Evolutionary conservation across 2,113 vertebrate species (phyloP), one percentile per base, ranked within the genome.

Genomic region (Anser brachyrhynchus): DNA sequence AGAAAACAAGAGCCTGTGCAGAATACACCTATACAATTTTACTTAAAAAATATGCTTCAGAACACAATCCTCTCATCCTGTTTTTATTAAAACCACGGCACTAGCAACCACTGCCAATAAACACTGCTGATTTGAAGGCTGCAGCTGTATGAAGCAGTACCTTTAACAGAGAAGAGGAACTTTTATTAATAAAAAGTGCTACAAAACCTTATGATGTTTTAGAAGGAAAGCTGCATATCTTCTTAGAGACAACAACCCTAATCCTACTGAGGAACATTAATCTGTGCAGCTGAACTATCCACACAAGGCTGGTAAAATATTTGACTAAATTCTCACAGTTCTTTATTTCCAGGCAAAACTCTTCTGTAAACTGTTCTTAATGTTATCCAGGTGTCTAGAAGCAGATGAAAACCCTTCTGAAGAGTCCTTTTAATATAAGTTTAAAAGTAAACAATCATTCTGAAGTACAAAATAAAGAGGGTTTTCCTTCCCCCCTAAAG

Each of bases 261-360:
- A 95, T 95, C 84, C 90, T 89, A 61, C 80, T 67, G 73, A 84
- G 87, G 62, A 92, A 43, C 28, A 79, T 89, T 79, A 19, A 26
- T 89, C 79, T 91, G 54, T 3, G 2, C 16, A 76, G 73, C 77
- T 92, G 84, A 90, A 73, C 51, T 62, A 83, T 51, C 51, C 77
- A 74, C 49, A 72, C 16, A 87, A 89, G 39, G 14, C 49, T 89
- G 41, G 77, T 44, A 90, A 93, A 97, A 94, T 93, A 87, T 94
- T 94, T 96, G 70, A 87, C 83, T 93, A 85, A 96, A 91, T 95
- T 90, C 91, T 93, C 80, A 91, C 51, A 93, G 64, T 87, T 93
- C 74, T 57, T 11, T 35, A 64, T 91, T 85, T n/a, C 71, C 57
- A 44, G 20, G 2, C 37, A 85, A 94, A 96, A 94, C 67, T 82